A percentile compares a stretch with the other conserved stretches of the same genome.
phyloP scores from a whole-genome alignment of 2,888 invertebrate species.

The Drosophila siamana region DNA sequence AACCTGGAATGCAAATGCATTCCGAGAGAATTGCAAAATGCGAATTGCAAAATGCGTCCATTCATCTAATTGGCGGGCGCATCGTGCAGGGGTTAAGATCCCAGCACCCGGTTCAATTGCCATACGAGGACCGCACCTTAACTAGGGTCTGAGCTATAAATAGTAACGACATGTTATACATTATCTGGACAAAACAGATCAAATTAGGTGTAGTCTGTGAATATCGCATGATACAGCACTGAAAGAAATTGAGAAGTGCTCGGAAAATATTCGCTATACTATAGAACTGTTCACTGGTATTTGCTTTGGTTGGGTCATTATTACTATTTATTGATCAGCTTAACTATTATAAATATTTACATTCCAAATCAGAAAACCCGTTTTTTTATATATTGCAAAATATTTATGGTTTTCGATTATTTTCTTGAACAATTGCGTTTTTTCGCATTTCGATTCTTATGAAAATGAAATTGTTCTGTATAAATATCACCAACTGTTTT shows the following conservation, averaged over 20 bases:
- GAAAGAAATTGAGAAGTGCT: not conserved
- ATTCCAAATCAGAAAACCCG: not conserved
- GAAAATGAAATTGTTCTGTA: not conserved
- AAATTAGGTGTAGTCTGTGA: constrained; percentile 20
- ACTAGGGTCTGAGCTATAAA: constrained; percentile 42
- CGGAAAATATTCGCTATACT: not conserved
- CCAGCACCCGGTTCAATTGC: not conserved
- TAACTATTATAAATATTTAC: not conserved
- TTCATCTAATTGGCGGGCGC: constrained; percentile 56
- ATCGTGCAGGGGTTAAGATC: not conserved
- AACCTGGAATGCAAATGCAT: constrained; percentile 58
- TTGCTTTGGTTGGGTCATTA: not conserved
- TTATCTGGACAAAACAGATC: constrained; percentile 39
- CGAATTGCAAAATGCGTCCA: constrained; percentile 54
- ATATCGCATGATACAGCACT: constrained; percentile 11
- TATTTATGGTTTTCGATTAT: not conserved
- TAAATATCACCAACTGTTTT: not conserved
- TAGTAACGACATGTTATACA: constrained; percentile 46
- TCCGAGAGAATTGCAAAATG: constrained; percentile 48
- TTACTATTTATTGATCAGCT: not conserved
- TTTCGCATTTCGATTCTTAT: not conserved
- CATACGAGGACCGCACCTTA: constrained; percentile 42
- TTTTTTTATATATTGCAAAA: too few species aligned
- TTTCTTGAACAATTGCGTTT: not conserved
- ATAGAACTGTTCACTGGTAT: not conserved